Conservation (phyloP, 2,113 vertebrate genomes). For the Ibidorhyncha struthersii region DNA sequence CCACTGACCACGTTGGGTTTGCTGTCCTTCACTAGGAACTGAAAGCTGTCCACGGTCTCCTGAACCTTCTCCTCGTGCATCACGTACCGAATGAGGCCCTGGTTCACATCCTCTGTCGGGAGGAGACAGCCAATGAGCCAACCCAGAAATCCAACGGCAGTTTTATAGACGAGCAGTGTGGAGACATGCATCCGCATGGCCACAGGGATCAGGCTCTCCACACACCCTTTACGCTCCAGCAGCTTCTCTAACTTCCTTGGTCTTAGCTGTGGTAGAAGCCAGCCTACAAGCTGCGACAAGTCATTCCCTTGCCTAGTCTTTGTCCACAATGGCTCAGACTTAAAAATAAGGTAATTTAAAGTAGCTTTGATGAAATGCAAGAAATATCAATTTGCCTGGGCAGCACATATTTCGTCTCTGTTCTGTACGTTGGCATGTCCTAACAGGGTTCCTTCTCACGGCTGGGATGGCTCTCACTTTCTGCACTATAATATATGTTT, state of each 20-base stretch:
- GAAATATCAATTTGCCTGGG: too few relatives aligned
- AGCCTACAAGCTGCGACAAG: background rate
- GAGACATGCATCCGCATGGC: fast-evolving
- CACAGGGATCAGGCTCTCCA: fast-evolving
- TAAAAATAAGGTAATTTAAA: too few relatives aligned
- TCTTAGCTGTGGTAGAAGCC: background rate
- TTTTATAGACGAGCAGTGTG: fast-evolving
- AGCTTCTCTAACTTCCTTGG: background rate
- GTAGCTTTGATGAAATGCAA: too few relatives aligned
- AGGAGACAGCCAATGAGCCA: background rate
- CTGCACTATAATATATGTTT: too few relatives aligned
- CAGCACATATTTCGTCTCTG: too few relatives aligned
- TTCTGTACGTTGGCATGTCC: too few relatives aligned
- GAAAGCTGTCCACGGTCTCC: conserved; percentile 89
- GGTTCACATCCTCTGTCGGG: conserved; percentile 88
- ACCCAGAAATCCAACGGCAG: background rate
- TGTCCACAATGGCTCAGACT: too few relatives aligned
- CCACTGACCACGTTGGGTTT: conserved; percentile 89
- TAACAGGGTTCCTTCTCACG: too few relatives aligned
- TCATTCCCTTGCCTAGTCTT: background rate
- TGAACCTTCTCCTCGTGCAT: conserved; percentile 80
- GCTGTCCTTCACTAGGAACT: conserved; percentile 94
- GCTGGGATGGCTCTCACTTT: too few relatives aligned
- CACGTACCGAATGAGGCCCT: conserved; percentile 90
- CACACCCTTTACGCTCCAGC: background rate